A percentile compares a stretch with the other conserved stretches of the same genome.
These are phyloP conservation scores for Dysmachus trigonus DNA, from an alignment of 2,888 invertebrate species.

Conservation along the genomic window DNA sequence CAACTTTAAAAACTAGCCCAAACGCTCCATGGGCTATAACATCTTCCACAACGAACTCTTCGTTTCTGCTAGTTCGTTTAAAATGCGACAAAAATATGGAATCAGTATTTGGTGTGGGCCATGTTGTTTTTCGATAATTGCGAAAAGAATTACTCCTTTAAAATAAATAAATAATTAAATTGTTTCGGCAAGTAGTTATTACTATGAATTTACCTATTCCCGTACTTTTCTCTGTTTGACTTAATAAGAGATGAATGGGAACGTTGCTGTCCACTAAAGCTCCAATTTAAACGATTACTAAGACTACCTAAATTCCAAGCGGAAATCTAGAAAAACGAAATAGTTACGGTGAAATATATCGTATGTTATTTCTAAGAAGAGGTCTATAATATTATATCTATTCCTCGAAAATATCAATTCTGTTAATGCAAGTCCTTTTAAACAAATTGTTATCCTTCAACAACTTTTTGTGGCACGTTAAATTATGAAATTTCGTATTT, in stretches of 20 bases:
- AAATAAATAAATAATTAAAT: neutral
- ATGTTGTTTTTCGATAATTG: slow-evolving; percentile 72
- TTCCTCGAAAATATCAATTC: too few relatives aligned
- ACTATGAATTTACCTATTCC: slow-evolving; percentile 32
- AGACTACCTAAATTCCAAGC: slow-evolving; percentile 59
- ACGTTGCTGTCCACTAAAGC: slow-evolving; percentile 52
- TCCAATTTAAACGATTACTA: slow-evolving; percentile 56
- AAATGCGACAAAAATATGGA: slow-evolving; percentile 90
- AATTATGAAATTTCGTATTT: too few relatives aligned
- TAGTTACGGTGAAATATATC: neutral
- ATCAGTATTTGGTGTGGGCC: slow-evolving; percentile 85
- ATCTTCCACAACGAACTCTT: slow-evolving; percentile 72
- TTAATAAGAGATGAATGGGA: slow-evolving; percentile 35
- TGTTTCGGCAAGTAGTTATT: neutral
- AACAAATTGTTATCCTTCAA: too few relatives aligned
- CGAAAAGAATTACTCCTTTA: slow-evolving; percentile 38
- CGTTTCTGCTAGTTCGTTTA: slow-evolving; percentile 70
- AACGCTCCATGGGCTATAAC: slow-evolving; percentile 90
- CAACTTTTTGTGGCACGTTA: too few relatives aligned
- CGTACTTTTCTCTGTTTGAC: slow-evolving; percentile 24
- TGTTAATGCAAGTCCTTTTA: too few relatives aligned
- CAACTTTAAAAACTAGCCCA: slow-evolving; percentile 87
- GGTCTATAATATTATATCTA: too few relatives aligned
- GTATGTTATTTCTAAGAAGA: too few relatives aligned
- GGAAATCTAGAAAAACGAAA: slow-evolving; percentile 54